A percentile compares a stretch with the other conserved stretches of the same genome.
Evolutionary conservation across 2,888 invertebrate genomes (phyloP).

Genomic region (Hoplodrina blanda): DNA sequence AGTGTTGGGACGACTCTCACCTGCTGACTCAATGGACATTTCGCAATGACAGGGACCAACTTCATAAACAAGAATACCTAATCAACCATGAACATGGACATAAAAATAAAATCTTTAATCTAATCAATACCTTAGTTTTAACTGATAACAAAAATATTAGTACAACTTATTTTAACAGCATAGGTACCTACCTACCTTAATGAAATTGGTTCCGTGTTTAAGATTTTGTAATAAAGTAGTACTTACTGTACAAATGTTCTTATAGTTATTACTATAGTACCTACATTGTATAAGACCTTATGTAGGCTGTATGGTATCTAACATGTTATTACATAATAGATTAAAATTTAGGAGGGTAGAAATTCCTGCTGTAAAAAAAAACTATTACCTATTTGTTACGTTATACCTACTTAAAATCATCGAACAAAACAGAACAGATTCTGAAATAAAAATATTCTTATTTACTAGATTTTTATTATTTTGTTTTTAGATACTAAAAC

Average conservation of each 20-base stretch:
- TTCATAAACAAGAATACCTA: conserved; percentile 5
- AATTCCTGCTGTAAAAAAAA: background rate
- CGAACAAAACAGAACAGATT: conserved; percentile 20
- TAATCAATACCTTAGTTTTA: conserved; percentile 26
- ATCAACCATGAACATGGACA: background rate
- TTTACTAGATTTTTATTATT: conserved; percentile 4
- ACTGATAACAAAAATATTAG: conserved; percentile 46
- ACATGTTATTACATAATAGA: background rate
- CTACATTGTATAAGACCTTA: background rate
- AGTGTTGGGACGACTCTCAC: background rate
- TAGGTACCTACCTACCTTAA: conserved; percentile 3
- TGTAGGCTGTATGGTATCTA: background rate
- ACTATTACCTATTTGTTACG: background rate
- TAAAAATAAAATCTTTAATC: background rate
- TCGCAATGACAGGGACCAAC: conserved; percentile 31
- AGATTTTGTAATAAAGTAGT: conserved; percentile 23
- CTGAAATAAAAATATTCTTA: conserved; percentile 32
- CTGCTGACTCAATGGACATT: background rate
- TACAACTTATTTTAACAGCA: conserved; percentile 44
- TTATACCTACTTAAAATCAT: background rate
- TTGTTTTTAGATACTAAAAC: background rate
- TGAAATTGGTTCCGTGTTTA: conserved; percentile 47
- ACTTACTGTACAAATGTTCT: conserved; percentile 45
- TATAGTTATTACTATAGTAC: background rate
- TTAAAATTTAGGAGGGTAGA: background rate